Percentiles rank a stretch among this genome's conserved stretches.
phyloP scores from a whole-genome alignment of 2,113 vertebrate genomes.

The Poeciliopsis retropinna region DNA sequence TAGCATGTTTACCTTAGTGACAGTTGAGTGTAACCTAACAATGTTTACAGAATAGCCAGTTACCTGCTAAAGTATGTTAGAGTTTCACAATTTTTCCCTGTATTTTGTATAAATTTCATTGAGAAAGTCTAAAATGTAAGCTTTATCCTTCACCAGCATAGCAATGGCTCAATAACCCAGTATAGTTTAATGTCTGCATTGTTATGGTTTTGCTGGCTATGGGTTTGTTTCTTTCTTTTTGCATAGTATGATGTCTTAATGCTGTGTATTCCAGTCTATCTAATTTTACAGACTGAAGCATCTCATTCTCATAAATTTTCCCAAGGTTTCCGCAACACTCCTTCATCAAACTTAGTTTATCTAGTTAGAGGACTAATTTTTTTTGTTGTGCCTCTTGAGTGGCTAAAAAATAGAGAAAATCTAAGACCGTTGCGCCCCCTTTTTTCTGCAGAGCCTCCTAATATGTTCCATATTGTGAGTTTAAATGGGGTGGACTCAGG shows the following conservation, averaged over 20 bases:
- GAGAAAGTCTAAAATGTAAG: slow-evolving; percentile 45
- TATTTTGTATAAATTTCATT: slow-evolving; percentile 29
- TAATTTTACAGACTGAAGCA: slow-evolving; percentile 58
- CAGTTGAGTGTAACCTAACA: background rate
- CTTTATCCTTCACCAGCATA: slow-evolving; percentile 53
- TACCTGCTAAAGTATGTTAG: background rate
- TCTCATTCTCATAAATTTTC: slow-evolving; percentile 59
- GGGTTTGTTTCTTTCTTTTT: slow-evolving; percentile 15
- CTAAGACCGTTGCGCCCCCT: slow-evolving; percentile 60
- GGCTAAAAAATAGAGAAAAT: slow-evolving; percentile 78
- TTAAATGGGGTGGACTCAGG: slow-evolving; percentile 82
- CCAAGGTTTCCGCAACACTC: slow-evolving; percentile 50
- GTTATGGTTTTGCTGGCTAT: slow-evolving; percentile 50
- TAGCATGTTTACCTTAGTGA: background rate
- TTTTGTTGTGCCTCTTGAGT: slow-evolving; percentile 48
- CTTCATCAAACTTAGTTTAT: slow-evolving; percentile 66
- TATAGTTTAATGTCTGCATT: slow-evolving; percentile 22
- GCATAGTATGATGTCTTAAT: slow-evolving; percentile 35
- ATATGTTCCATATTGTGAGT: slow-evolving; percentile 87
- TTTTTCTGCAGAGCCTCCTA: slow-evolving; percentile 67
- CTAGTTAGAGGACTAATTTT: slow-evolving; percentile 57
- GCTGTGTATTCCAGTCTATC: slow-evolving; percentile 49
- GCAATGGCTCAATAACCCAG: slow-evolving; percentile 48
- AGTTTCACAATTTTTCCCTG: background rate
- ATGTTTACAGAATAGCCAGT: slow-evolving; percentile 9